Evolutionary conservation across 2,888 invertebrate genomes (phyloP).

Genomic region (Ophion ellenae): DNA sequence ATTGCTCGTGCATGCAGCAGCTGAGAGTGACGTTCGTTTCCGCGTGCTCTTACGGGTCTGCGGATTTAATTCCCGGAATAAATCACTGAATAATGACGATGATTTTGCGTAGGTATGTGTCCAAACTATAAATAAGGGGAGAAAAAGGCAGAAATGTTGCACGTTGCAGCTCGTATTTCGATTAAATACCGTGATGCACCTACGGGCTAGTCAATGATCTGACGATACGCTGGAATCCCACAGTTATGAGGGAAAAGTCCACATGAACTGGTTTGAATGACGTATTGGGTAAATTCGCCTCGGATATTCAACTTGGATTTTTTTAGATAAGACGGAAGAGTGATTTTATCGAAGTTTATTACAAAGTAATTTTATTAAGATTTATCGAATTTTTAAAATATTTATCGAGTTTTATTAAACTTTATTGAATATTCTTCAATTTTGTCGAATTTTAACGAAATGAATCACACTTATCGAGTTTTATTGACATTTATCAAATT

Average conservation of each 20-base stretch:
- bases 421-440: too few relatives aligned
- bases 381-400: too few relatives aligned
- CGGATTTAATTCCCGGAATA: conserved; percentile 13
- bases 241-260: too few relatives aligned
- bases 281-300: neutral
- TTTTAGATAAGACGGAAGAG: neutral
- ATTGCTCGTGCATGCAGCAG: neutral
- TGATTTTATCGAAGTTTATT: neutral
- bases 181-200: neutral
- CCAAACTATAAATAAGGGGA: neutral
- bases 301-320: neutral
- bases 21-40: conserved; percentile 31
- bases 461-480: too few relatives aligned
- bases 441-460: too few relatives aligned
- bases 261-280: too few relatives aligned
- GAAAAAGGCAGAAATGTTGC: neutral
- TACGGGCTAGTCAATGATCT: too few relatives aligned
- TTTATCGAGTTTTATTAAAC: too few relatives aligned
- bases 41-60: conserved; percentile 21
- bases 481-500: too few relatives aligned
- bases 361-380: too few relatives aligned
- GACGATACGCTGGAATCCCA: too few relatives aligned
- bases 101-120: neutral
- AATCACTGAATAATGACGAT: conserved; percentile 17
- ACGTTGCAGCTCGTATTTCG: neutral